Evolutionary conservation across 2,797 vertebrate genomes (phyloP).

Genomic region (Sebastiscus albofasciatus): DNA sequence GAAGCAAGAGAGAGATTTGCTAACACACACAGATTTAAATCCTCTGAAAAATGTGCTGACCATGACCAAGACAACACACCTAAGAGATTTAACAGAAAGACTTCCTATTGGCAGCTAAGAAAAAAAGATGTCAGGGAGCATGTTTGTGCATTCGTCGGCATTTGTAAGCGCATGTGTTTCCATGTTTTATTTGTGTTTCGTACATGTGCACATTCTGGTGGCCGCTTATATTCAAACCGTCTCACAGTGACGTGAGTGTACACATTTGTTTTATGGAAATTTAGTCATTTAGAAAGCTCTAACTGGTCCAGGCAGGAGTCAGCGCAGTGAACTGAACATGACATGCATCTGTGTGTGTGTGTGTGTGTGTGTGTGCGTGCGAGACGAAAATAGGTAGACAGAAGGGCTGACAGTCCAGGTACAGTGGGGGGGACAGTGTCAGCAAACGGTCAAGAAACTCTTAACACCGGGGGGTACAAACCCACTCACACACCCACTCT

Average conservation of each 20-base stretch:
- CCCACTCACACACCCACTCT: slow-evolving; percentile 51
- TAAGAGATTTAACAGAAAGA: slow-evolving; percentile 42
- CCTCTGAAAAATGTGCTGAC: slow-evolving; percentile 63
- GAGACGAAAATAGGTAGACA: slow-evolving; percentile 55
- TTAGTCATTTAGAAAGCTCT: slow-evolving; percentile 8
- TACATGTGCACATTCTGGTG: neutral
- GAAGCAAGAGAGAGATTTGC: slow-evolving; percentile 40
- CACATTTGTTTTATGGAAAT: neutral
- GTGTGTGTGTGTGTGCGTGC: slow-evolving; percentile 1
- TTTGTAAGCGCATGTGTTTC: neutral
- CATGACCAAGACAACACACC: slow-evolving; percentile 42
- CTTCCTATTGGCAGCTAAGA: slow-evolving; percentile 27
- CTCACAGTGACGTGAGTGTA: neutral
- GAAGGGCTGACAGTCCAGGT: slow-evolving; percentile 78
- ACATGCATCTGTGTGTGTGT: slow-evolving; percentile 36
- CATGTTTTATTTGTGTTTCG: slow-evolving; percentile 14
- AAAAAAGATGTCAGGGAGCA: slow-evolving; percentile 2
- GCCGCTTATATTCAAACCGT: neutral
- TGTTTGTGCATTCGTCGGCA: slow-evolving; percentile 20
- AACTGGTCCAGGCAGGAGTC: neutral
- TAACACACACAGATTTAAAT: slow-evolving; percentile 57
- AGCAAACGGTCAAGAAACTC: slow-evolving; percentile 80
- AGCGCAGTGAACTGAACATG: slow-evolving; percentile 28
- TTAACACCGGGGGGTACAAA: slow-evolving; percentile 72
- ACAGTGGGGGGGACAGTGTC: slow-evolving; percentile 70